Conservation (phyloP, 2,113 vertebrate species). For the Terrapene triunguis region DNA sequence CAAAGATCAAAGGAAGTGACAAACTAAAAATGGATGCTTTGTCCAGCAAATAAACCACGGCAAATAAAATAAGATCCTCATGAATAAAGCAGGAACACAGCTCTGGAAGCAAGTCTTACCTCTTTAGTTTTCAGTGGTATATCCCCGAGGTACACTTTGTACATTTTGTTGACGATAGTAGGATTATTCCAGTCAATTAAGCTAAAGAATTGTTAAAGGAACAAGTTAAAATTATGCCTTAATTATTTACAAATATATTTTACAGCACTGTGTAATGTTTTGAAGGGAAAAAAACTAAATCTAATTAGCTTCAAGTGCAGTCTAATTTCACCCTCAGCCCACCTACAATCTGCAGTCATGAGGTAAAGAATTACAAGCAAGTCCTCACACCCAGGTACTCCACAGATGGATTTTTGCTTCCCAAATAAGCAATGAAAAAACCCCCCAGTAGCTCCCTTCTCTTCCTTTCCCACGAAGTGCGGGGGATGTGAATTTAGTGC, state of each 20-base stretch:
- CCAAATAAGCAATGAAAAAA: background rate
- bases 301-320: background rate
- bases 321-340: background rate
- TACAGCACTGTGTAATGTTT: background rate
- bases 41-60: background rate
- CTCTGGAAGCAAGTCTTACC: conserved; percentile 78
- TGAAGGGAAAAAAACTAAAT: background rate
- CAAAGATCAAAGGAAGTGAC: background rate
- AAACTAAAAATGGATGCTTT: background rate
- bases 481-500: background rate
- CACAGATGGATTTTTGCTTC: background rate
- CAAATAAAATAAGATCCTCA: background rate
- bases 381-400: background rate
- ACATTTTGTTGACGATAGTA: conserved; percentile 96
- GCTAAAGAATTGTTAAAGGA: conserved; percentile 77
- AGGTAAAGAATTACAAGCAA: background rate
- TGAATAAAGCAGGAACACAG: background rate
- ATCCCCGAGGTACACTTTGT: conserved; percentile 97
- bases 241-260: background rate
- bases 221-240: conserved; percentile 7
- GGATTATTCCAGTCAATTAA: conserved; percentile 99
- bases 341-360: background rate
- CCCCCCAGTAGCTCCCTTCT: background rate
- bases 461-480: background rate
- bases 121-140: conserved; percentile 97